Base-by-base conservation (phyloP, 2,797 vertebrate genomes). In the Scolopax rusticola region DNA sequence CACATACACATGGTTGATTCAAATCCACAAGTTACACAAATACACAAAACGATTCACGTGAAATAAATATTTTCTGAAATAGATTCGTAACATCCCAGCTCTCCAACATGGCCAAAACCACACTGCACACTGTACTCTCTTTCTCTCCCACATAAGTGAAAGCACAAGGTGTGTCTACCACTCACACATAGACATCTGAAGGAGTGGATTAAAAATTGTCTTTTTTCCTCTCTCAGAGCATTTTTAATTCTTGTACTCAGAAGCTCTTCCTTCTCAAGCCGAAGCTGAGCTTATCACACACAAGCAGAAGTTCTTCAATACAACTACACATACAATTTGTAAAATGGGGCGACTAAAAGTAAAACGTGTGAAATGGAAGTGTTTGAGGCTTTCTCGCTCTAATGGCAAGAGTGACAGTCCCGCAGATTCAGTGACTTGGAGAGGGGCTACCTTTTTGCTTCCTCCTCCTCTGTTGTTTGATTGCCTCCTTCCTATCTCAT, bases 181-280 rank as follows among this genome's bases (percentile, higher is more conserved):
- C 54, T 93, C 50, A 47, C 18, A 65, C 7, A 38, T 17, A 33
- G 17, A 27, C 18, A 74, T 80, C 71, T 91, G 64, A 84, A 94
- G 51, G 23, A 74, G 28, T 9, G 33, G 75, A 87, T 92, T 90
- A 77, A 89, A 94, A 94, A 80, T 76, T 53, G 80, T 38, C 36
- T 64, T 73, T 90, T 75, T 60, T 64, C 16, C 53, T 87, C 75
- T 76, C 54, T 77, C 48, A 50, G 60, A 87, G 45, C 15, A n/a
- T 68, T 93, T 95, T 92, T 71, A 93, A 87, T 90, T 96, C 71
- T 67, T 87, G 25, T 53, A 91, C 71, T 93, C 78, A 93, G 87
- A 86, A 88, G 33, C 57, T 87, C 38, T 91, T 91, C 38, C 17
- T 86, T 91, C 90, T 90, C 36, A 61, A 91, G 63, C 32, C 77